These are phyloP conservation scores for Phrynocephalus forsythii DNA, from an alignment of 2,797 vertebrate species.

Conservation along the genomic window DNA sequence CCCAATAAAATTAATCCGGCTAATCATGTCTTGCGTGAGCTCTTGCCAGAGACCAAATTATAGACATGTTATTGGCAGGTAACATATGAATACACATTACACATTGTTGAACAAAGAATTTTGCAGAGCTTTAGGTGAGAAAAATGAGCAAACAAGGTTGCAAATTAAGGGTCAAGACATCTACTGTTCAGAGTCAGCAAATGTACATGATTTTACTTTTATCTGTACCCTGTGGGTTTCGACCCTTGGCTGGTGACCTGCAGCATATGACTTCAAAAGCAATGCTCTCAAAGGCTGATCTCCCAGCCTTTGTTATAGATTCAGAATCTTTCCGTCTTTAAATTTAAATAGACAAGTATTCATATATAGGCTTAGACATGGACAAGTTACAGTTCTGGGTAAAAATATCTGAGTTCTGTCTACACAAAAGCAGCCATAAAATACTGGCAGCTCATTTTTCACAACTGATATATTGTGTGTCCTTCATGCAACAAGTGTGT, in stretches of 20 bases:
- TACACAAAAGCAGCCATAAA: neutral
- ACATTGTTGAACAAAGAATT: neutral
- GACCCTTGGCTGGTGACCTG: neutral
- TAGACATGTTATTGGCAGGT: no score
- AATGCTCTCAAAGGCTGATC: neutral
- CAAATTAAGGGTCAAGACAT: neutral
- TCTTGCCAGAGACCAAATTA: no score
- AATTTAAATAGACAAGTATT: neutral
- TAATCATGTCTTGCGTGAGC: no score
- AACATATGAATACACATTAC: neutral
- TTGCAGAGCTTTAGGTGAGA: slow-evolving; percentile 4
- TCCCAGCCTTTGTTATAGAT: neutral
- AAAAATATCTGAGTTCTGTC: slow-evolving; percentile 19
- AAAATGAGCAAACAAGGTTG: neutral
- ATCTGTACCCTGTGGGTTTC: neutral
- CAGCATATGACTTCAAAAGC: neutral
- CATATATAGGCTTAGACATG: neutral
- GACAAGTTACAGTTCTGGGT: neutral
- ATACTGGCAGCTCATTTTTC: neutral
- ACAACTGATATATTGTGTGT: neutral
- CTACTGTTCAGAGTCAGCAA: neutral
- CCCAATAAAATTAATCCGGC: no score
- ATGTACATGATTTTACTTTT: slow-evolving; percentile 6
- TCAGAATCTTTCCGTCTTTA: neutral
- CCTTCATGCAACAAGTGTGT: neutral